Evolutionary conservation across 2,113 vertebrate genomes (phyloP).

Genomic region (Amphiprion percula): DNA sequence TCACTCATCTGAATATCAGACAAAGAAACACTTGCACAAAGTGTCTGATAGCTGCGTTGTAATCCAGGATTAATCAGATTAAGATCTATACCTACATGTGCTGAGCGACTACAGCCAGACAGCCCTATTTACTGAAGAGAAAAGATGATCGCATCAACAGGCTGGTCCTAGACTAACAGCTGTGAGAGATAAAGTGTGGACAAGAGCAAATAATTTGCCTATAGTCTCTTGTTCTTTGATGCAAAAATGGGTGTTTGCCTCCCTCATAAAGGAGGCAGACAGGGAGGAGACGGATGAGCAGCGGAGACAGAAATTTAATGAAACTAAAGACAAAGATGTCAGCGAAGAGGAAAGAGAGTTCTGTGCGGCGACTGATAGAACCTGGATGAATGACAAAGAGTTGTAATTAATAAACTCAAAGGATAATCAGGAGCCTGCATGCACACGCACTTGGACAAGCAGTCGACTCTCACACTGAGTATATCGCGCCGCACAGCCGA

Average conservation of each 20-base stretch:
- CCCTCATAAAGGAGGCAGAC: neutral
- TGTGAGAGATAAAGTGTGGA: conserved; percentile 21
- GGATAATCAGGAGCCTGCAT: conserved; percentile 58
- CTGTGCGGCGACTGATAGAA: conserved; percentile 48
- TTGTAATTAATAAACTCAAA: conserved; percentile 68
- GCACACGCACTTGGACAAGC: conserved; percentile 35
- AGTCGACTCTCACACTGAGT: conserved; percentile 31
- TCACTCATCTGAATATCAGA: conserved; percentile 32
- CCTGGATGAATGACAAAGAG: conserved; percentile 68
- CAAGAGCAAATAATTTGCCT: conserved; percentile 47
- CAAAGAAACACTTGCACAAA: conserved; percentile 4
- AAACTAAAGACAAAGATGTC: conserved; percentile 43
- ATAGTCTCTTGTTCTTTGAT: conserved; percentile 32
- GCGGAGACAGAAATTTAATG: conserved; percentile 11
- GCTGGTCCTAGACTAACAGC: conserved; percentile 26
- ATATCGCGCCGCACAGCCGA: conserved; percentile 56
- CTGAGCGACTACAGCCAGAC: conserved; percentile 43
- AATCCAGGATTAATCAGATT: conserved; percentile 74
- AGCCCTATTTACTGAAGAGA: conserved; percentile 34
- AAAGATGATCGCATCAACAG: conserved; percentile 36
- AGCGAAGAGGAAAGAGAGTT: conserved; percentile 13
- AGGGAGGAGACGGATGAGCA: neutral
- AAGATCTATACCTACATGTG: conserved; percentile 53
- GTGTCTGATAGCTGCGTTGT: conserved; percentile 38
- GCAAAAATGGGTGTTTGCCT: conserved; percentile 40